A percentile compares a stretch with the other conserved stretches of the same genome.
These are phyloP conservation scores for Coilia nasus DNA, from an alignment of 2,797 vertebrate species.

Conservation along the genomic window DNA sequence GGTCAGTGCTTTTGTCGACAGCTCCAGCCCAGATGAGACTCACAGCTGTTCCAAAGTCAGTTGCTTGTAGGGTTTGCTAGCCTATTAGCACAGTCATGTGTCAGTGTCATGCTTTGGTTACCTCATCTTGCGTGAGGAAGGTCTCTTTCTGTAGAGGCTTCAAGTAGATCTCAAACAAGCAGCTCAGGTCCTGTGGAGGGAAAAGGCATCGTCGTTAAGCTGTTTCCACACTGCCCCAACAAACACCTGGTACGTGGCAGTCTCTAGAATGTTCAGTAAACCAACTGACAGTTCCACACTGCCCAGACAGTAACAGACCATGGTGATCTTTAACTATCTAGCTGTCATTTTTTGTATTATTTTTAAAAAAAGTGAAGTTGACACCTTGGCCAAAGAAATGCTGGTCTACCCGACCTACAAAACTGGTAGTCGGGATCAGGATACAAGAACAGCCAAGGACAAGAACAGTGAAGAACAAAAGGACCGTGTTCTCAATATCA, in stretches of 20 bases:
- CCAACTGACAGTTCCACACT: too few relatives aligned
- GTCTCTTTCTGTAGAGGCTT: slow-evolving; percentile 94
- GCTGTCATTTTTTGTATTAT: too few relatives aligned
- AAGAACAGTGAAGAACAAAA: background rate
- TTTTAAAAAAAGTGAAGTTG: too few relatives aligned
- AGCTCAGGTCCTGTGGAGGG: slow-evolving; percentile 85
- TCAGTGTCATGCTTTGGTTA: slow-evolving; percentile 56
- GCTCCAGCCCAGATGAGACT: background rate
- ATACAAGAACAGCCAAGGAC: background rate
- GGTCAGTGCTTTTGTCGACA: background rate
- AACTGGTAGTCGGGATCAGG: too few relatives aligned
- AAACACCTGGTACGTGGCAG: too few relatives aligned
- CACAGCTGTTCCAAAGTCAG: background rate
- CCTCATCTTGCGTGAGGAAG: slow-evolving; percentile 95
- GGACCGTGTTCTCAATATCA: too few relatives aligned
- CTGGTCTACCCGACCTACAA: too few relatives aligned
- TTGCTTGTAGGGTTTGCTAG: background rate
- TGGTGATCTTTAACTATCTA: too few relatives aligned
- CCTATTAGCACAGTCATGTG: background rate
- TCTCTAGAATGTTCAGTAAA: too few relatives aligned
- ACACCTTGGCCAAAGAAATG: too few relatives aligned
- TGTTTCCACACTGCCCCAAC: background rate
- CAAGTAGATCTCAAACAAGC: slow-evolving; percentile 93
- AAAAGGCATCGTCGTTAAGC: background rate
- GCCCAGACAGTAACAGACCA: too few relatives aligned